Base-by-base conservation (phyloP, 2,888 invertebrate species). In the Parelbella ahira region DNA sequence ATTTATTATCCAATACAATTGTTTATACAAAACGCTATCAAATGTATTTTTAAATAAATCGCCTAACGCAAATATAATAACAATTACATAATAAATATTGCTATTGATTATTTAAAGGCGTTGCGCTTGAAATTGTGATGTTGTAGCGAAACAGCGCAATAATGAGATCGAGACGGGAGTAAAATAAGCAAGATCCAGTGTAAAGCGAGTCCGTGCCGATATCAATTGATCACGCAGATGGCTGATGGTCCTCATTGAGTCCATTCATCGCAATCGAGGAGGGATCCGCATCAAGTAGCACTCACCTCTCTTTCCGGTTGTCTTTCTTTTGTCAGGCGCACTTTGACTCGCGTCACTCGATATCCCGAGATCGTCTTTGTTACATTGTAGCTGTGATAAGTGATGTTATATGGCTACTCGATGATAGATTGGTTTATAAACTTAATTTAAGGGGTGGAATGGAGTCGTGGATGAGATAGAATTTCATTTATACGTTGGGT, bases 201-300 rank as follows among this genome's bases (percentile, higher is more conserved):
- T 43, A 51, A 49, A 56, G 60, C 3, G 60, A 49, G 56, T 62
- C 63, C 74, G 74, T 70, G 75, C 70, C 74, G 63, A 67, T 74
- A 77, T 80, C 76, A 84, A 79, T 82, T 81, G 84, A 84, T 83
- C 76, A 74, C 72, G 81, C 78, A 77, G 80, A 79, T 78, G 55
- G 61, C 61, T 59, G 66, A 56, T 55, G 55, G 50, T 57, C 53
- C 63, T 69, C 69, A 50, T 48, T 58, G 60, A 67, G 68, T 69
- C 68, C 73, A 77, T 75, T 78, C 73, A 70, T 57, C 59, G 54
- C 70, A 71, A 76, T 80, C 72, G 69, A 58, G 60, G 64, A 65
- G 69, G 70, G 66, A 63, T 66, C 72, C 50, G 53, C 55, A 61
- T 71, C 54, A 64, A 80, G 82, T 54, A 63, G 63, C 80, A 68